These are phyloP conservation scores for Apodemia mormo DNA, from an alignment of 2,888 invertebrate species.

Conservation along the genomic window DNA sequence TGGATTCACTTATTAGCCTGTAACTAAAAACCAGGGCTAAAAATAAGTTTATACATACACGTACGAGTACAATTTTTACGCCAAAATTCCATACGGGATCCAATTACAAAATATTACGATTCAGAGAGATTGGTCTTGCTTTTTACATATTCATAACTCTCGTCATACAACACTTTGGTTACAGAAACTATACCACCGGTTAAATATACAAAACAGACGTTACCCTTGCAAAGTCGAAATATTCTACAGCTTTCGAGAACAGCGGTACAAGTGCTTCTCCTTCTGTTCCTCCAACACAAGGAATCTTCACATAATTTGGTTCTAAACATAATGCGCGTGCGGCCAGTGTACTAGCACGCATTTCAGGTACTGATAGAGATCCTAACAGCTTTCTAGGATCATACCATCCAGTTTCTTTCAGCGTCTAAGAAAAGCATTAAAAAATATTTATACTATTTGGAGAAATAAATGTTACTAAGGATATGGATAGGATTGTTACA, in stretches of 20 bases:
- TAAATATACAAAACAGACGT: not conserved
- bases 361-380: conserved; percentile 69
- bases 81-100: no score
- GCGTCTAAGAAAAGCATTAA: conserved; percentile 48
- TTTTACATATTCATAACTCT: no score
- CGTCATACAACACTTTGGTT: no score
- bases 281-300: conserved; percentile 61
- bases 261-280: conserved; percentile 66
- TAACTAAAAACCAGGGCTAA: no score
- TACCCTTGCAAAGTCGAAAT: conserved; percentile 69
- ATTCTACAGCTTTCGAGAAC: conserved; percentile 69
- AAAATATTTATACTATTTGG: not conserved
- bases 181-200: no score
- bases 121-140: no score
- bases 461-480: not conserved
- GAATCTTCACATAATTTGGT: conserved; percentile 54
- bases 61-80: no score
- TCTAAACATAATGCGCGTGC: conserved; percentile 66
- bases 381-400: conserved; percentile 65
- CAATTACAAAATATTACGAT: no score
- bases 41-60: no score
- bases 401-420: conserved; percentile 72
- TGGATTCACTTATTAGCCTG: no score
- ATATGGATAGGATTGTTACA: no score
- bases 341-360: conserved; percentile 71